Evolutionary conservation across 2,113 vertebrate species (phyloP).

Genomic region (Tetrao urogallus): DNA sequence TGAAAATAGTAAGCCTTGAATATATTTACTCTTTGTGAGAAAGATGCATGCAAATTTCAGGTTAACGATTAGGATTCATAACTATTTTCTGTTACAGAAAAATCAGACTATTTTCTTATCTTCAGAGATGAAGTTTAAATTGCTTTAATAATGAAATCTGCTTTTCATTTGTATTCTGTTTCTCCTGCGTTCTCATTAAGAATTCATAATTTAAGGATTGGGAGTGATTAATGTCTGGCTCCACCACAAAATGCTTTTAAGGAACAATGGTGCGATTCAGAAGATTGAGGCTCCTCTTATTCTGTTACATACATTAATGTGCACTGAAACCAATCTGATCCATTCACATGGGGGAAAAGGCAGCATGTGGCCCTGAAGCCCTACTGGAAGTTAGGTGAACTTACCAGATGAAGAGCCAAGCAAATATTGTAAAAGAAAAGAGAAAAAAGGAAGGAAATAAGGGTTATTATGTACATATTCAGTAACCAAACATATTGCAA

Average conservation of each 20-base stretch:
- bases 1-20: not conserved
- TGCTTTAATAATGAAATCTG: slow-evolving; percentile 26
- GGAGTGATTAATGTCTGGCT: slow-evolving; percentile 34
- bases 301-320: not conserved
- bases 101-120: slow-evolving; percentile 34
- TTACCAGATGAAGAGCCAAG: not conserved
- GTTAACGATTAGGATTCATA: slow-evolving; percentile 9
- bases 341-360: not conserved
- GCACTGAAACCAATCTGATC: not conserved
- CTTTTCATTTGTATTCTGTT: slow-evolving; percentile 45
- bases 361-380: not conserved
- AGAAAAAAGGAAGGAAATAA: not conserved
- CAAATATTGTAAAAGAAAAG: not conserved
- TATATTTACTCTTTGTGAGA: not conserved
- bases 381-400: not conserved
- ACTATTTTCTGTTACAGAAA: slow-evolving; percentile 7
- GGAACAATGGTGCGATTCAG: not conserved
- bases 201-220: not conserved
- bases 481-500: not conserved
- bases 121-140: slow-evolving; percentile 12
- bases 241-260: not conserved
- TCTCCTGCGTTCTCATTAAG: slow-evolving; percentile 17
- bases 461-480: not conserved
- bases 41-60: not conserved
- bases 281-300: not conserved